Evolutionary conservation across 2,113 vertebrate species (phyloP), one percentile per base, ranked within the genome.

Genomic region (Triplophysa dalaica): DNA sequence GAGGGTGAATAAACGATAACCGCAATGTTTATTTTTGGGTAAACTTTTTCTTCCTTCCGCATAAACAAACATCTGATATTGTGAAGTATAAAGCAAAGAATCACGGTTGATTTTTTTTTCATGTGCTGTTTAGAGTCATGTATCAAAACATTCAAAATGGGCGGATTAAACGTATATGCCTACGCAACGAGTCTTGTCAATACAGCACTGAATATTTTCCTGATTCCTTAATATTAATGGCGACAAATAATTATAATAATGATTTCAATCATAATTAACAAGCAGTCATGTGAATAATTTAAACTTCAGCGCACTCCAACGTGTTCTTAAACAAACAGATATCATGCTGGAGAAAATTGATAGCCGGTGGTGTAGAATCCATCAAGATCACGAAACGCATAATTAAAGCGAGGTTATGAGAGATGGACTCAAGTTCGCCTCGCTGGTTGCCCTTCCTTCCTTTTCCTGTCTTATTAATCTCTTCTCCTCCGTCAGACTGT

Each of bases 361-460:
- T 89, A 85, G 83, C 64, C 80, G 83, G 82, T 87, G 87, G 86
- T 79, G 78, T 86, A 68, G 89, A 88, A 94, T 93, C 91, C 92
- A 92, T 93, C 91, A 90, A 88, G 80, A 85, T 84, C 85, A 87
- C 67, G 77, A 67, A 86, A 83, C 82, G 85, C 85, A 88, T 92
- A 93, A 93, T 93, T 91, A 93, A 91, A 90, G 90, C 74, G 85
- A 88, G 75, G 87, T 88, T 88, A 84, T 85, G 87, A 88, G 89
- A 89, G 89, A 91, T 92, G 89, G 83, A 87, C 85, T 78, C 79
- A 65, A 78, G 84, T 85, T 86, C 79, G 78, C 87, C 83, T 84
- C 81, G 7, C 83, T 86, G 16, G 19, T 21, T 17, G 50, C 50
- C 50, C 13, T 52, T 52, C 50, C 79, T 83, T 80, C 78, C 88